Conservation (phyloP, 2,888 invertebrate species). For the Noctua comes region DNA sequence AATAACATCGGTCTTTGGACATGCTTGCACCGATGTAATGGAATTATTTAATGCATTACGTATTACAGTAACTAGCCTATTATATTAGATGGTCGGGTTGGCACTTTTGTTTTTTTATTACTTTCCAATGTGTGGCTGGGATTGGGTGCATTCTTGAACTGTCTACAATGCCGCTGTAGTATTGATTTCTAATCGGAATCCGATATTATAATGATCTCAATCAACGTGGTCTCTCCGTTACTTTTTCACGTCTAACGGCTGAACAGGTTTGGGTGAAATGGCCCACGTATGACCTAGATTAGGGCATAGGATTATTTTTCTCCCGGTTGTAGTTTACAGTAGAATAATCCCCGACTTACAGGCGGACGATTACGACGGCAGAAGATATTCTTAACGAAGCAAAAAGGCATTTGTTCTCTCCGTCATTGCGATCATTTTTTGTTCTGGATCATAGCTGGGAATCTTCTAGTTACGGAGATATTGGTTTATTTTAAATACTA, state of each 20-base stretch:
- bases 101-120: slow-evolving; percentile 26
- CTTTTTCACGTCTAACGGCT: neutral
- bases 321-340: neutral
- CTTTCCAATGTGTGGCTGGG: slow-evolving; percentile 19
- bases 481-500: too few species aligned
- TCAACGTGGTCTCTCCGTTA: neutral
- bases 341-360: neutral
- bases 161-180: neutral
- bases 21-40: slow-evolving; percentile 31
- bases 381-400: neutral
- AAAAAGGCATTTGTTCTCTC: too few species aligned
- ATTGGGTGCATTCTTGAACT: slow-evolving; percentile 30
- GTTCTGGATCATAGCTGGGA: too few species aligned
- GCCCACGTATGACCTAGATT: neutral
- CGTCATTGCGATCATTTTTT: too few species aligned
- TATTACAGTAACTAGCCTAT: slow-evolving; percentile 15
- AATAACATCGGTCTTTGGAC: slow-evolving; percentile 39
- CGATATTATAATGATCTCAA: neutral
- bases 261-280: neutral
- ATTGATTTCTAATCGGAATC: slow-evolving; percentile 25
- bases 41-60: slow-evolving; percentile 53
- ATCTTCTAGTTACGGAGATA: too few species aligned
- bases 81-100: slow-evolving; percentile 9
- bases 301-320: neutral
- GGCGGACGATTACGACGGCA: neutral